Base-by-base conservation (phyloP, 2,797 vertebrate species). In the Pseudochaenichthys georgianus region DNA sequence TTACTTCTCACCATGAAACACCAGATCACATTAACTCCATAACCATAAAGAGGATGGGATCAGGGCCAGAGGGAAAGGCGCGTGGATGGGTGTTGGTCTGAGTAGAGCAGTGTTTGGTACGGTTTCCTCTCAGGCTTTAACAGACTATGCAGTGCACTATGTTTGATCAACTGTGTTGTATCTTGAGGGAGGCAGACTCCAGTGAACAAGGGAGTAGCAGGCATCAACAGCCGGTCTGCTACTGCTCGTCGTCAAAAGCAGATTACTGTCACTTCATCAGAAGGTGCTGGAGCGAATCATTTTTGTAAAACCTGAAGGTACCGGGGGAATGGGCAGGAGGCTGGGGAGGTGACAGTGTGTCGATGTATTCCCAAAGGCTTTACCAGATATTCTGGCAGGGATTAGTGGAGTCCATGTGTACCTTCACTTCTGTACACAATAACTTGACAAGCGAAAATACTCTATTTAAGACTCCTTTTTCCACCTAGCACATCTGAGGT, bases 201-300 rank as follows among this genome's bases (percentile, higher is more conserved):
- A 81, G 64, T 76, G 73, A 79, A 73, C 41, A 61, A 66, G 54
- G 54, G 73, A 75, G 84, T 65, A 75, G 55, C 70, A 70, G 70
- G 70, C 69, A 42, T 83, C 73, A 80, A 74, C 78, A 80, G 74
- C 59, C 58, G 76, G 80, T 88, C 82, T 77, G 73, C 60, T 55
- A 66, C 78, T 64, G 63, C 85, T 64, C 17, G 62, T 80, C 62
- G 71, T 90, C 83, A 90, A 83, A 88, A 86, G 84, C 54, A 83
- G 81, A 86, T 90, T 92, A 92, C 84, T 83, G 81, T 82, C 80
- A 85, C 71, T 76, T 87, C 87, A 91, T 93, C 90, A 84, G 84
- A 84, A 66, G 58, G 84, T 89, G 91, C 83, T 86, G 78, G 67
- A 87, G 88, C 74, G 23, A 85, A 87, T 86, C 74, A 69, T 78